Evolutionary conservation across 2,113 vertebrate genomes (phyloP).

Genomic region (Morone chrysops): DNA sequence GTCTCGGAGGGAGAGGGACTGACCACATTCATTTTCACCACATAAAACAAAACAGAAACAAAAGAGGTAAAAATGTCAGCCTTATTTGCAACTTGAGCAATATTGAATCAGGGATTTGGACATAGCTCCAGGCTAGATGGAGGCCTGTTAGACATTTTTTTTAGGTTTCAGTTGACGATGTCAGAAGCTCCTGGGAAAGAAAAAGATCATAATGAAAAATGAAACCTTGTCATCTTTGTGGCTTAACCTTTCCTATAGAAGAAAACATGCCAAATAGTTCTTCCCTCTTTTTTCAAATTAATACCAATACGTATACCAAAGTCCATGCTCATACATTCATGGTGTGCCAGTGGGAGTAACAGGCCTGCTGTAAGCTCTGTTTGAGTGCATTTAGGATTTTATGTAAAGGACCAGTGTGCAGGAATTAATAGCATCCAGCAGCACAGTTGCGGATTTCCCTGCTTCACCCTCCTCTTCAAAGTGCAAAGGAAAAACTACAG

Average conservation of each 20-base stretch:
- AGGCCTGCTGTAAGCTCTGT: too few relatives aligned
- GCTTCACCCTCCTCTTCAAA: too few relatives aligned
- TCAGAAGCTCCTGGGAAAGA: constrained; percentile 4
- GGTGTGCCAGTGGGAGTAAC: too few relatives aligned
- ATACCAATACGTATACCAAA: background rate
- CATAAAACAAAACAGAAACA: constrained; percentile 20
- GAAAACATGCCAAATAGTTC: background rate
- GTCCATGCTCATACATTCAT: background rate
- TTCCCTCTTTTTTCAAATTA: background rate
- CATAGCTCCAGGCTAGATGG: background rate
- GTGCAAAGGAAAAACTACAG: too few relatives aligned
- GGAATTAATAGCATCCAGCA: too few relatives aligned
- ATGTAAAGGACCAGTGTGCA: too few relatives aligned
- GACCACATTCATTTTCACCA: background rate
- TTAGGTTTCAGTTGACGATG: background rate
- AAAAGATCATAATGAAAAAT: background rate
- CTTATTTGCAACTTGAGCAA: background rate
- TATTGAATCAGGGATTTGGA: constrained; percentile 2
- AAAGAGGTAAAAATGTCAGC: constrained; percentile 29
- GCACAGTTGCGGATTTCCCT: too few relatives aligned
- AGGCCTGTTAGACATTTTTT: background rate
- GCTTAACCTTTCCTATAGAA: background rate
- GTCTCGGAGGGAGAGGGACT: background rate
- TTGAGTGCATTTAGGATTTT: background rate
- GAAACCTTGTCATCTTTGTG: background rate